Conservation (phyloP, 2,797 vertebrate genomes). For the Malurus splendens region DNA sequence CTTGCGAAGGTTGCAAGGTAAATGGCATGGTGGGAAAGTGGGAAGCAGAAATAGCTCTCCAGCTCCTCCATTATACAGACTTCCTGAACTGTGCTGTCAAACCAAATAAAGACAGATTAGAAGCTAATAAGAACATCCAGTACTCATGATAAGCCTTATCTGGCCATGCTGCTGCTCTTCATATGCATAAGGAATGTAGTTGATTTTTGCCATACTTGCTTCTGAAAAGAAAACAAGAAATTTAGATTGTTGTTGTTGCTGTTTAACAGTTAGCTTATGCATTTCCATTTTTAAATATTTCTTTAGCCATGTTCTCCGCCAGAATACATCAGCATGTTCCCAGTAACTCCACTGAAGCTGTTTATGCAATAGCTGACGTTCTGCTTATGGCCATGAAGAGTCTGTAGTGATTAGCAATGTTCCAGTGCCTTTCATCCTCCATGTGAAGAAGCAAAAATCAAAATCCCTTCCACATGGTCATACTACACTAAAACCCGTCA, state of each 20-base stretch:
- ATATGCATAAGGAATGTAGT: conserved; percentile 10
- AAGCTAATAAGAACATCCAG: background rate
- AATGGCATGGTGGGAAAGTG: background rate
- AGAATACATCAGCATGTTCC: background rate
- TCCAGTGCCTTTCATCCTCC: background rate
- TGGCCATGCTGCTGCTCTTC: background rate
- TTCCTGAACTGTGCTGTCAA: background rate
- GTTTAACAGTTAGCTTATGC: background rate
- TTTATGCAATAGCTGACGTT: conserved; percentile 25
- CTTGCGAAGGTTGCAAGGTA: conserved; percentile 98
- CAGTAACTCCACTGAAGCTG: background rate
- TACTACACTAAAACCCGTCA: background rate
- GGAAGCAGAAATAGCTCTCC: conserved; percentile 25
- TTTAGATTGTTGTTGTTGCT: background rate
- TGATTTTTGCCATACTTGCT: background rate
- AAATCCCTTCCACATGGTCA: background rate
- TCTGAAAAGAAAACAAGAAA: conserved; percentile 5
- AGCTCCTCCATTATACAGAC: conserved; percentile 30
- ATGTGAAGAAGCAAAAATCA: background rate
- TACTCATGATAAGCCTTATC: background rate
- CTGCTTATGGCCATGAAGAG: background rate
- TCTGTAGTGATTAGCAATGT: background rate
- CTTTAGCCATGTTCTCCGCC: background rate
- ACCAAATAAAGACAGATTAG: conserved; percentile 15
- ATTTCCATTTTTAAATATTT: background rate